phyloP scores from a whole-genome alignment of 53 echinoderm and acorn worm genomes.

The Echinometra lucunter region DNA sequence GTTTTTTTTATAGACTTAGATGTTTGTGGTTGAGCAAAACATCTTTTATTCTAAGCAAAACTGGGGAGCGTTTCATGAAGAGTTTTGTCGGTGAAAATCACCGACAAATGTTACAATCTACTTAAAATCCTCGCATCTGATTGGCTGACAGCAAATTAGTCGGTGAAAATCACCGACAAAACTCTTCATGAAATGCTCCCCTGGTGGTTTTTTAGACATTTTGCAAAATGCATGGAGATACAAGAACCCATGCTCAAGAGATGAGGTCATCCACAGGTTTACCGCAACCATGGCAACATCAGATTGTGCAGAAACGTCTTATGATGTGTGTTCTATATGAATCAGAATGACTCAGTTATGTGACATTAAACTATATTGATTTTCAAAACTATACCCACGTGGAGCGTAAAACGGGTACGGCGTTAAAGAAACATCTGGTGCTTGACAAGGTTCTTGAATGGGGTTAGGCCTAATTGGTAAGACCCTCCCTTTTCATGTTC shows the following conservation, averaged over 20 bases:
- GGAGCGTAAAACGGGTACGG: background rate
- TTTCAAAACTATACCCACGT: background rate
- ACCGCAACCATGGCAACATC: background rate
- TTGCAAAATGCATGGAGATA: background rate
- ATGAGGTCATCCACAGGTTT: constrained; percentile 9
- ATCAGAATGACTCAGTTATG: constrained; percentile 22
- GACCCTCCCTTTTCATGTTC: background rate
- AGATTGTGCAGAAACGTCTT: background rate
- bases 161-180: too few species aligned
- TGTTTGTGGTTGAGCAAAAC: background rate
- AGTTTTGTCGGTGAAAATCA: too few species aligned
- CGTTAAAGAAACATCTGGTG: background rate
- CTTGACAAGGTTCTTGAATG: background rate
- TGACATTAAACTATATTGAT: constrained; percentile 24
- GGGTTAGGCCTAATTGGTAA: background rate
- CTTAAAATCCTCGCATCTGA: too few species aligned
- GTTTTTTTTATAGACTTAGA: background rate
- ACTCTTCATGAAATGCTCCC: too few species aligned
- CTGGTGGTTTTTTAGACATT: too few species aligned
- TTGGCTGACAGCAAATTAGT: too few species aligned
- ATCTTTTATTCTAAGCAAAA: background rate
- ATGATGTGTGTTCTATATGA: constrained; percentile 2
- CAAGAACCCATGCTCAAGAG: background rate
- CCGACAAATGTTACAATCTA: too few species aligned
- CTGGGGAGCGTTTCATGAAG: too few species aligned